A percentile compares a stretch with the other conserved stretches of the same genome.
Conservation (phyloP, 2,113 vertebrate genomes). For the Plecotus auritus region DNA sequence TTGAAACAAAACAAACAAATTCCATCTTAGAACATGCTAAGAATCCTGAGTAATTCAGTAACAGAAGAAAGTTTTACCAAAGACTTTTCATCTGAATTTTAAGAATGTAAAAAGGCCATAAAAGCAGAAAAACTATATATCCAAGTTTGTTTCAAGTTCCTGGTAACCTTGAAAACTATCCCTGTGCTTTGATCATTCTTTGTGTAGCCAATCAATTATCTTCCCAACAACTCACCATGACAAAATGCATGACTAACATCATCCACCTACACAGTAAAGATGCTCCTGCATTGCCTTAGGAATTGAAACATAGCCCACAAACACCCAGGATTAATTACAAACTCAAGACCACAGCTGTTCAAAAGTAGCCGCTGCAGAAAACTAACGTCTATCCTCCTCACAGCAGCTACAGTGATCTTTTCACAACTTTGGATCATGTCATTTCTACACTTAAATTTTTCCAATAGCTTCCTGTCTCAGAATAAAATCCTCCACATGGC, state of each 20-base stretch:
- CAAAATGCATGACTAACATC: conserved; percentile 10
- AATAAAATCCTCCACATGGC: neutral
- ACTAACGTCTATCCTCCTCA: neutral
- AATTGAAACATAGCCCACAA: conserved; percentile 9
- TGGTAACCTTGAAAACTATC: conserved; percentile 34
- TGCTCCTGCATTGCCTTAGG: neutral
- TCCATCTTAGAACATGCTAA: neutral
- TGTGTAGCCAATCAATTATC: neutral
- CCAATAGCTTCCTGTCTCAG: neutral
- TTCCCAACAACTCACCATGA: neutral
- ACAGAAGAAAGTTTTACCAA: neutral
- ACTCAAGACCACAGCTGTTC: conserved; percentile 47
- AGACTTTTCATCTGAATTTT: neutral
- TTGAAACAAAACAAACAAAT: neutral
- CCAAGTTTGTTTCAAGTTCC: neutral
- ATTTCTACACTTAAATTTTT: neutral
- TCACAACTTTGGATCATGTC: neutral
- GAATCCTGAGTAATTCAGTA: neutral
- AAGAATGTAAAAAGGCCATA: neutral
- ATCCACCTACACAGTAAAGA: neutral
- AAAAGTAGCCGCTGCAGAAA: neutral
- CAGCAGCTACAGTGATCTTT: neutral
- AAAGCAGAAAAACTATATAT: neutral
- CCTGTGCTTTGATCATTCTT: neutral
- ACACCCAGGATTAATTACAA: conserved; percentile 45